A percentile compares a stretch with the other conserved stretches of the same genome.
These are phyloP conservation scores for Cephus runcator DNA, from an alignment of 2,888 invertebrate species.

Conservation along the genomic window DNA sequence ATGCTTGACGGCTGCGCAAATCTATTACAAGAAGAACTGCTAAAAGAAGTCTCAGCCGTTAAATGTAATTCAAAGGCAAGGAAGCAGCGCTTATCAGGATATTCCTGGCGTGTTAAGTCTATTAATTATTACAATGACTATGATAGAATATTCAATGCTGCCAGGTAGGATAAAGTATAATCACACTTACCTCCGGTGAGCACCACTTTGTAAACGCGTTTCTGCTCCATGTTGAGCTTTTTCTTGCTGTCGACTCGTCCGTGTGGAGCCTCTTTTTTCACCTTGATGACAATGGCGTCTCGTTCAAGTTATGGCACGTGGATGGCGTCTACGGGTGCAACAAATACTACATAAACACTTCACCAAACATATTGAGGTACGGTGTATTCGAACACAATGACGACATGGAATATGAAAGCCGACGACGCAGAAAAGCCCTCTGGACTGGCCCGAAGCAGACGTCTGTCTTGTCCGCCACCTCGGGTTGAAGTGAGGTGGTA, in stretches of 20 bases:
- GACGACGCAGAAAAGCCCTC: constrained; percentile 17
- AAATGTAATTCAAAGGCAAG: not conserved
- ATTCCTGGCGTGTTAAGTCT: not conserved
- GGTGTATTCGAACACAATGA: constrained; percentile 33
- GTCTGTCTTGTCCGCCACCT: not conserved
- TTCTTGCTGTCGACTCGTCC: not conserved
- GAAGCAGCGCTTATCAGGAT: not conserved
- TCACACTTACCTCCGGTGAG: constrained; percentile 85
- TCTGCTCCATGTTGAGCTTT: constrained; percentile 66
- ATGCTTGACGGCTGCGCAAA: not conserved
- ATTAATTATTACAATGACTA: not conserved
- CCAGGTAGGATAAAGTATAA: not conserved
- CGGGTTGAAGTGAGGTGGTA: constrained; percentile 25
- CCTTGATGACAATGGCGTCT: not conserved
- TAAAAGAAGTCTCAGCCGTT: not conserved
- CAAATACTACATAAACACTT: constrained; percentile 57
- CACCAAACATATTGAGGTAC: constrained; percentile 38
- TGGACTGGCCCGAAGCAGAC: not conserved
- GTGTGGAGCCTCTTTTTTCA: not conserved
- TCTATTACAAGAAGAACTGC: not conserved
- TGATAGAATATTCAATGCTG: not conserved
- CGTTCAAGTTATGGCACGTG: constrained; percentile 20
- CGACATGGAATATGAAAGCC: constrained; percentile 34
- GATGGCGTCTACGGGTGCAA: constrained; percentile 43
- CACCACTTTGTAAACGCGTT: constrained; percentile 85